phyloP scores from a whole-genome alignment of 2,888 invertebrate genomes.

The Nipponacmea schrenckii region DNA sequence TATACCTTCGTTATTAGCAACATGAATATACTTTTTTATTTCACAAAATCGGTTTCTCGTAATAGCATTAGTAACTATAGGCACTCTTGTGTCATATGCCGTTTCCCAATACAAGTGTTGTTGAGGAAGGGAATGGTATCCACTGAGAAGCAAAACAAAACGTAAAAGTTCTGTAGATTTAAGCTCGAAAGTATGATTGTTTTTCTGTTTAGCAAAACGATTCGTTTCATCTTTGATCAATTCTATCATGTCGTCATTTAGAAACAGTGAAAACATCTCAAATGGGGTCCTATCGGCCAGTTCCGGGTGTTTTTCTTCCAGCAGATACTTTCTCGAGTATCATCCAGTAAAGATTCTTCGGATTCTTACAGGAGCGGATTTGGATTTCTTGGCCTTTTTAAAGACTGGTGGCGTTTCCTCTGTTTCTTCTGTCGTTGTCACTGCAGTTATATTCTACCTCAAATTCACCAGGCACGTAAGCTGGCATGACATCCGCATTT shows the following conservation, averaged over 20 bases:
- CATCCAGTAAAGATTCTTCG: neutral
- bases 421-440: neutral
- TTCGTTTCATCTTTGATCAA: neutral
- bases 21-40: neutral
- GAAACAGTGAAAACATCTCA: neutral
- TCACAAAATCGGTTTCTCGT: neutral
- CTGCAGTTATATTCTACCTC: neutral
- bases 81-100: neutral
- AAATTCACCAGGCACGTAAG: neutral
- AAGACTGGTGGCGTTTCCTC: neutral
- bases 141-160: neutral
- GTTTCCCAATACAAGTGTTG: neutral
- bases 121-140: neutral
- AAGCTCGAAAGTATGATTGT: neutral
- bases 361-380: neutral
- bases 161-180: neutral
- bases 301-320: neutral
- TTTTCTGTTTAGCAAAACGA: neutral
- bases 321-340: neutral
- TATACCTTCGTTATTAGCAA: neutral
- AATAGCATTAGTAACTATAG: neutral
- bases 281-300: neutral
- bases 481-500: neutral
- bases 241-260: neutral
- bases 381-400: neutral